Base-by-base conservation (phyloP, 2,888 invertebrate species). In the Dolomedes plantarius region DNA sequence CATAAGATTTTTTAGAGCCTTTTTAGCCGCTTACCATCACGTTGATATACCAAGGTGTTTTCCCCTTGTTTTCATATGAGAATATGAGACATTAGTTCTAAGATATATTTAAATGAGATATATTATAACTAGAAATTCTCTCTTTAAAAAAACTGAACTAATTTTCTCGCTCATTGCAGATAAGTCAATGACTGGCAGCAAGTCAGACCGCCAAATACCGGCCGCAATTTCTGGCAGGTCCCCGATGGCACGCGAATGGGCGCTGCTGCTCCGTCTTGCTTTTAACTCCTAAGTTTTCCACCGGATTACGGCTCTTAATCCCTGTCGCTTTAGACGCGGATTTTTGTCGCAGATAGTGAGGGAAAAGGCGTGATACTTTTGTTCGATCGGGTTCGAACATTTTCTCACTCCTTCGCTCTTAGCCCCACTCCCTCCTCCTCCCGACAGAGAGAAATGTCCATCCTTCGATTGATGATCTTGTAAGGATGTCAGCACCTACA, bases 261-360 rank as follows among this genome's bases (percentile, higher is more conserved):
- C 82, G 71, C 82, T 83, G 76, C 36, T 41, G 69, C 16, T 36
- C 67, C 67, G 13, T 27, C 16, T 67, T 31, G 76, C 62, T 68
- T 74, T 62, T 69, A 69, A 32, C 27, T 69, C 64, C 69, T 29
- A 31, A 50, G 78, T 62, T 75, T 39, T 50, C 75, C 41, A n/a
- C 29, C n/a, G 68, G 82, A 83, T 83, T 76, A 83, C 19, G 67
- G 3, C 19, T 64, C 72, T 83, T 83, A 76, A 83, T 83, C 82
- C 76, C 31, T 46, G 71, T 71, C 72, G 71, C 28, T 75, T 69
- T 81, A 79, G 68, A 62, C 46, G 67, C 27, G 29, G 41, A 68
- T 71, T 82, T 56, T 50, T 76, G 71, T 76, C 76, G 62, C 29
- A 28, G 64, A 71, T 23, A 39, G 64, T 28, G 29, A n/a, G 32